Base-by-base conservation (phyloP, 1,140 invertebrate genomes). In the Drosophila kepulauana region DNA sequence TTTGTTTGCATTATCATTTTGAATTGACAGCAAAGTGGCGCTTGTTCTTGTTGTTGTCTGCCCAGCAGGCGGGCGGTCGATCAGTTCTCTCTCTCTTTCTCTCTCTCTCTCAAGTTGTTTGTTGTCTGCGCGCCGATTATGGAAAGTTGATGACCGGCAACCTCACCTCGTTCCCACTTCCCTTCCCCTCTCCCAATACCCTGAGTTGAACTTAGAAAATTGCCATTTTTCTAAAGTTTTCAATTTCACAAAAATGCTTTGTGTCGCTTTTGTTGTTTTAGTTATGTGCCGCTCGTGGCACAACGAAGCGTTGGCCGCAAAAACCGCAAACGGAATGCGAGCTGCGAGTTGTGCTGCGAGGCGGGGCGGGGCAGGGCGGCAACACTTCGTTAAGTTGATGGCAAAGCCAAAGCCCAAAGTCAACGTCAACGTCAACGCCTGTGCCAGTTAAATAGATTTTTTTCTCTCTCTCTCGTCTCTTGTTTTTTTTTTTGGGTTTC, bases 1-100 rank as follows among this genome's bases (percentile, higher is more conserved):
- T 91, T 91, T 91, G 90, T 91, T 91, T 91, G 90, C 87, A 91
- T 91, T 91, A 91, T 91, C 87, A 91, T 91, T 91, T 91, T 87
- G 81, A 91, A 87, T 91, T 91, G 90, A 91, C 90, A 91, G 90
- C 79, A 72, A 91, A 91, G 90, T 91, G 90, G 90, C 90, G 90
- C 90, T 91, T 91, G 66, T 90, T 85, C 28, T 30, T 78, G 43
- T 64, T 76, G 45, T 51, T 70, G 45, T 70, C 35, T 43, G 41
- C 41, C 68, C 61, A 41, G 65, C 46, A 16, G 46, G 46, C 45
- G 45, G 45, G n/a, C 45, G 7, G 15, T 11, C 43, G 20, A 25
- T 25, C 20, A 10, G 35, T 8, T 49, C 59, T 13, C n/a, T 43
- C 41, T 43, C 41, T 13, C n/a, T 43, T n/a, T 43, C 5, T 5